Percentiles rank a stretch among this genome's conserved stretches.
phyloP scores from a whole-genome alignment of 1,140 invertebrate genomes.

The Calephelis virginiensis region DNA sequence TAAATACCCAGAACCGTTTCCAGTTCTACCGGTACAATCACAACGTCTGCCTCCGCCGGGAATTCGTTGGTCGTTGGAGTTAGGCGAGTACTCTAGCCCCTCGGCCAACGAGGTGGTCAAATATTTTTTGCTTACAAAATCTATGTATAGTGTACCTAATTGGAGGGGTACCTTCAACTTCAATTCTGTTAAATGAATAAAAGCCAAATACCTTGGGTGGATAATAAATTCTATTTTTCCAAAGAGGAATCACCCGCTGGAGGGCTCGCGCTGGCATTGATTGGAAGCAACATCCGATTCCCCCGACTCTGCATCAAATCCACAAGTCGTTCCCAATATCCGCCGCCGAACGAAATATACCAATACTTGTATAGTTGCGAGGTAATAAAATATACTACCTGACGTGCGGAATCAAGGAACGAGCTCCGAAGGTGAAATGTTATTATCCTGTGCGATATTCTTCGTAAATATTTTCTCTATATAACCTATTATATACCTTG shows the following conservation, averaged over 20 bases:
- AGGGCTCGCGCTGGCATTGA: conserved; percentile 33
- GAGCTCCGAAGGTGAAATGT: conserved; percentile 23
- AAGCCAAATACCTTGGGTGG: not conserved
- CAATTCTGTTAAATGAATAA: not conserved
- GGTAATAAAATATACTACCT: conserved; percentile 44
- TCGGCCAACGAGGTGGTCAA: no score
- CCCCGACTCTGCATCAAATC: conserved; percentile 39
- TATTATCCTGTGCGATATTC: conserved; percentile 23
- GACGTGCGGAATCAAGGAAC: conserved; percentile 31
- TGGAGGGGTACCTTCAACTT: not conserved
- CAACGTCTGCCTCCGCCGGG: no score
- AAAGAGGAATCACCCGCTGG: conserved; percentile 32
- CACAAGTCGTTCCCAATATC: conserved; percentile 50
- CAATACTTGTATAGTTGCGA: conserved; percentile 31
- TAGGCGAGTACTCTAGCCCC: no score
- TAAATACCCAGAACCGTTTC: no score
- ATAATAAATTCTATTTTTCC: conserved; percentile 30
- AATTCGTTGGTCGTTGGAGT: no score
- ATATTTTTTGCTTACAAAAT: no score
- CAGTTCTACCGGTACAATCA: no score
- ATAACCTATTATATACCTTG: not conserved
- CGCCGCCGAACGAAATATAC: conserved; percentile 33
- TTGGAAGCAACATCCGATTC: conserved; percentile 35
- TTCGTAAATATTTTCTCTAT: conserved; percentile 1
- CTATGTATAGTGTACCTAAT: no score